Evolutionary conservation across 2,797 vertebrate genomes (phyloP), one percentile per base, ranked within the genome.

Genomic region (Diplodus sargus): DNA sequence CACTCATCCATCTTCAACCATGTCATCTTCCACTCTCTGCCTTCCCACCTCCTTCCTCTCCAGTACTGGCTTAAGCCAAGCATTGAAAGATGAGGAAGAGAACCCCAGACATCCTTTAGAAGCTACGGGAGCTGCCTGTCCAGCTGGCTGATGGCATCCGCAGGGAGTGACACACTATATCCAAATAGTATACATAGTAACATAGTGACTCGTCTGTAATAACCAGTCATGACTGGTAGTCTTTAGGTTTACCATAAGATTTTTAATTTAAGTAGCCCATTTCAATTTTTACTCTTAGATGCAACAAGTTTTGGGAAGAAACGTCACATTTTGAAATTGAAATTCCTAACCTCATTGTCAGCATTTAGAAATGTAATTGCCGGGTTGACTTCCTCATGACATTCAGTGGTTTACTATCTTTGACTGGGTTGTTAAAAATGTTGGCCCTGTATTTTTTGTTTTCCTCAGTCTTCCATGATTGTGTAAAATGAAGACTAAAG

Each of bases 1-100:
- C 76, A 76, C 76, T 87, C 77, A 82, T 89, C 74, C 80, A 70
- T 90, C 83, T 84, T 92, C 69, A 74, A n/a, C 45, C 64, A 79
- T 86, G 77, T 90, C 78, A 74, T 87, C 78, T 70, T 76, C 69
- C 71, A 61, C 60, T 85, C 14, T 17, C 49, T 65, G 16, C 76
- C 53, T 90, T 72, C 70, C 71, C 70, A 58, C 76, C 74, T 85
- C 74, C 72, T 77, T 85, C 81, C 70, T 81, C 45, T 73, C 45
- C 15, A 68, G 20, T 52, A 4, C 47, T 84, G 28, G 56, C 78
- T 70, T 25, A 65, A 67, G 76, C 51, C 66, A 80, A 76, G 78
- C n/a, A 52, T 76, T 83, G 51, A 86, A 79, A 79, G 63, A 72
- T 84, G 69, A 85, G 71, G 22, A 88, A 78, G 51, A 73, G 52